Evolutionary conservation across 2,113 vertebrate species (phyloP).

Genomic region (Camelus bactrianus): DNA sequence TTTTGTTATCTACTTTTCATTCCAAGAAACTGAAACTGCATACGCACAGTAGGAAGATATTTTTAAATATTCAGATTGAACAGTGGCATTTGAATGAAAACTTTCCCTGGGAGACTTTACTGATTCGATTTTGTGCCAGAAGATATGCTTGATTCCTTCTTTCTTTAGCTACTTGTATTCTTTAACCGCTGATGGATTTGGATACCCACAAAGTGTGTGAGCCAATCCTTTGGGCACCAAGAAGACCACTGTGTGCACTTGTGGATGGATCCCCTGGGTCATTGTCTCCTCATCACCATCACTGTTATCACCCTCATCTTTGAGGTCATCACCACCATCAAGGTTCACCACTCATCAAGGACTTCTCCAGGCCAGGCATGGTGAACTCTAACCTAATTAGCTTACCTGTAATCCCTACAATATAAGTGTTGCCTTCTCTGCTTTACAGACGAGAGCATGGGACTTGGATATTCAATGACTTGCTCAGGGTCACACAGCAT

Average conservation of each 20-base stretch:
- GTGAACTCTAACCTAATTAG: background rate
- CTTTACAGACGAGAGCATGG: background rate
- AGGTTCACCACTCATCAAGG: background rate
- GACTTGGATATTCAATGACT: background rate
- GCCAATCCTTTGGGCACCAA: background rate
- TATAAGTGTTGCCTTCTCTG: background rate
- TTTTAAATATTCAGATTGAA: conserved; percentile 75
- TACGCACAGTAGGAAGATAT: conserved; percentile 61
- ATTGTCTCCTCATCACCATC: background rate
- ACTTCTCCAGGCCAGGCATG: background rate
- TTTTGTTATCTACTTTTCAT: conserved; percentile 63
- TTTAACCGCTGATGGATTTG: conserved; percentile 35
- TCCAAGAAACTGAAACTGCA: conserved; percentile 69
- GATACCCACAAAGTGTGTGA: background rate
- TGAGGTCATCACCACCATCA: background rate
- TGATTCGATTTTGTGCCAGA: conserved; percentile 52
- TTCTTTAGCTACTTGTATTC: conserved; percentile 54
- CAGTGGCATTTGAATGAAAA: conserved; percentile 71
- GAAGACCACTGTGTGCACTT: background rate
- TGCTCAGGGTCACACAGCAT: background rate
- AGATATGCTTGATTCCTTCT: conserved; percentile 3
- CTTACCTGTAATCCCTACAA: background rate
- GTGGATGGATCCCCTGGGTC: background rate
- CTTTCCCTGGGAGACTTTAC: conserved; percentile 63
- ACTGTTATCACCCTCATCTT: background rate